Evolutionary conservation across 2,797 vertebrate genomes (phyloP).

Genomic region (Mus minutoides): DNA sequence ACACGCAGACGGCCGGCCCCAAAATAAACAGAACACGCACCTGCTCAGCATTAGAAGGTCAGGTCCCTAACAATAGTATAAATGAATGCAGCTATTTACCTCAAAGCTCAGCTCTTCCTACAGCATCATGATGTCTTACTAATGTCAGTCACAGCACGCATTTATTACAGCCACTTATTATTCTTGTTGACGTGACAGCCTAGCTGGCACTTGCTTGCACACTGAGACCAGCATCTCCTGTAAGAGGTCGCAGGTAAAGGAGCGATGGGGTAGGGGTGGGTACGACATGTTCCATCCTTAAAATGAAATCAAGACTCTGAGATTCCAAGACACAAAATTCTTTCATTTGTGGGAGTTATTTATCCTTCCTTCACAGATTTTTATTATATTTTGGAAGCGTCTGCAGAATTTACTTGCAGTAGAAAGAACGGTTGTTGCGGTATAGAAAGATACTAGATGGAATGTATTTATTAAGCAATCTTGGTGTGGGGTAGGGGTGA

Average conservation of each 20-base stretch:
- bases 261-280: background rate
- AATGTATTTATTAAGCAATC: background rate
- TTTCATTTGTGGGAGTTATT: background rate
- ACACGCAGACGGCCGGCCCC: conserved; percentile 57
- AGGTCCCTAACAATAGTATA: conserved; percentile 65
- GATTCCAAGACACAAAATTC: background rate
- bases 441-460: background rate
- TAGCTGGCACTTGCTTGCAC: conserved; percentile 57
- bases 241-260: background rate
- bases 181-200: conserved; percentile 53
- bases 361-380: background rate
- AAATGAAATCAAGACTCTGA: conserved; percentile 28
- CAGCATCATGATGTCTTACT: conserved; percentile 63
- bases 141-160: conserved; percentile 66
- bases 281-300: background rate
- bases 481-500: background rate
- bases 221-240: background rate
- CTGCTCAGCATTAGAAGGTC: conserved; percentile 67
- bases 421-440: background rate
- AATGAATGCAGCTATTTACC: conserved; percentile 64
- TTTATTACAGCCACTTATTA: conserved; percentile 65
- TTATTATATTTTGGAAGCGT: background rate
- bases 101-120: conserved; percentile 47
- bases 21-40: conserved; percentile 66
- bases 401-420: background rate